Conservation (phyloP, 2,113 vertebrate genomes). For the Alligator mississippiensis region DNA sequence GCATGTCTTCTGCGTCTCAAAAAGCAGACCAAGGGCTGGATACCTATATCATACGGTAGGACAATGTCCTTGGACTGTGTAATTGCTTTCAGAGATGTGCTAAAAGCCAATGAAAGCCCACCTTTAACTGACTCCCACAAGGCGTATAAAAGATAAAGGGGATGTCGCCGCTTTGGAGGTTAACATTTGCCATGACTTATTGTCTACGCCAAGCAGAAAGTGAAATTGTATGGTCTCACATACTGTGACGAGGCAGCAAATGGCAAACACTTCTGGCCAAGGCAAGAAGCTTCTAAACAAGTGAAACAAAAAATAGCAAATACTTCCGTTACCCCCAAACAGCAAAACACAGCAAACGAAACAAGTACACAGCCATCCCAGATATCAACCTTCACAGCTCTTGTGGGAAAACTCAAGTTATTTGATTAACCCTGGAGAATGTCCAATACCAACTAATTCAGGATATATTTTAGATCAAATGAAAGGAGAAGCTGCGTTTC, state of each 20-base stretch:
- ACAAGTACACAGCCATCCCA: background rate
- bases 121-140: background rate
- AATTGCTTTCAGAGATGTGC: accelerated
- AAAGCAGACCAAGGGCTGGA: background rate
- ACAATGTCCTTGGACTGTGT: accelerated
- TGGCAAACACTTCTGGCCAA: background rate
- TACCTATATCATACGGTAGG: background rate
- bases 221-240: background rate
- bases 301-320: background rate
- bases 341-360: background rate
- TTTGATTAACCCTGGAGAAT: background rate
- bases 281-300: background rate
- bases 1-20: background rate
- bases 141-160: accelerated
- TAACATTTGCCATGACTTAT: background rate
- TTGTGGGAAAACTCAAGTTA: background rate
- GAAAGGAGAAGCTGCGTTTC: background rate
- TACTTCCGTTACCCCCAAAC: background rate
- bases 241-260: background rate
- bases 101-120: accelerated
- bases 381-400: background rate
- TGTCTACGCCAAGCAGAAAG: background rate
- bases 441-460: conserved; percentile 34
- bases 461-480: background rate
- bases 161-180: background rate